Conservation (phyloP, 1,140 invertebrate genomes). For the Calycopis cecrops region DNA sequence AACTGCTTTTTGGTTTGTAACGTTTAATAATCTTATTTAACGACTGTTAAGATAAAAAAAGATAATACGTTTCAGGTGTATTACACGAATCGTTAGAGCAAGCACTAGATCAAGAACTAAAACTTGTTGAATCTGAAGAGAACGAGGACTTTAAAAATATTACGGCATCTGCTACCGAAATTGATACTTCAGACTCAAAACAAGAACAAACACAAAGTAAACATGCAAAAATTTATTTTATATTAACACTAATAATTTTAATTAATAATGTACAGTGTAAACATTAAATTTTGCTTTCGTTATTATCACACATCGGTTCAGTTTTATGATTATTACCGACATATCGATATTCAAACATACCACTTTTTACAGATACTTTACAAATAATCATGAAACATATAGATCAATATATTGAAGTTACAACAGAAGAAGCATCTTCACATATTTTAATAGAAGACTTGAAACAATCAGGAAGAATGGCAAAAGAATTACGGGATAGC, state of each 20-base stretch:
- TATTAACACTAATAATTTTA: too few relatives aligned
- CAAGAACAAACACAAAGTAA: constrained; percentile 1
- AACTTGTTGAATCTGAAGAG: background rate
- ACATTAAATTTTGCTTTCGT: too few relatives aligned
- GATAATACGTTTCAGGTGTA: background rate
- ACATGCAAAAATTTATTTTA: background rate
- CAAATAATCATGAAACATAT: background rate
- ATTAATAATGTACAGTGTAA: too few relatives aligned
- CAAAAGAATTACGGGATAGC: background rate
- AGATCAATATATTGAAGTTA: constrained; percentile 3
- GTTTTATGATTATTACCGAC: too few relatives aligned
- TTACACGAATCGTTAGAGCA: background rate
- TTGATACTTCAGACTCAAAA: background rate
- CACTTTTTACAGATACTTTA: background rate
- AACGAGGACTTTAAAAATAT: background rate
- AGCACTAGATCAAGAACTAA: background rate
- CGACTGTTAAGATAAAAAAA: background rate
- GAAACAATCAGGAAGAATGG: background rate
- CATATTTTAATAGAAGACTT: constrained; percentile 12
- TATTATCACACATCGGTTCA: too few relatives aligned
- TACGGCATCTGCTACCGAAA: background rate
- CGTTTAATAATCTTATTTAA: too few relatives aligned
- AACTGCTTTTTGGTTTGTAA: too few relatives aligned
- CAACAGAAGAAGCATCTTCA: background rate
- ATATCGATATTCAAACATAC: background rate